These are phyloP conservation scores for Porites evermanni DNA, from an alignment of 92 coral and sea anemone species.

Conservation along the genomic window DNA sequence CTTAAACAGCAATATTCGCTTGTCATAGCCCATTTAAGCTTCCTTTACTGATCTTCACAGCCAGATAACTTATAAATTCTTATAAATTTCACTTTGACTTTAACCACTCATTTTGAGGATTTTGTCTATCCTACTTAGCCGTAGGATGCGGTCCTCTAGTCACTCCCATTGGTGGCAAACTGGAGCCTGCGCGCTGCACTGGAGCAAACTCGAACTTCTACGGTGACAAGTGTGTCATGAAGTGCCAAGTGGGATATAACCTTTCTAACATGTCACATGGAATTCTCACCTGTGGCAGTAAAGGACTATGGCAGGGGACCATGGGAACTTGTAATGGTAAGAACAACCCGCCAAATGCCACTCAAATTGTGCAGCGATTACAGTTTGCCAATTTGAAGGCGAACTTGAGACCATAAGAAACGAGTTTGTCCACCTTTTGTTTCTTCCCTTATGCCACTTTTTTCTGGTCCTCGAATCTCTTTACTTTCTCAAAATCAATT, in stretches of 20 bases:
- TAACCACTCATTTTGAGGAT: neutral
- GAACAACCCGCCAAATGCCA: slow-evolving; percentile 6
- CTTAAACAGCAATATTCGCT: too few relatives aligned
- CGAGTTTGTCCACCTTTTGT: too few relatives aligned
- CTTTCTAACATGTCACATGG: slow-evolving; percentile 44
- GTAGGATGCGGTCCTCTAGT: slow-evolving; percentile 43
- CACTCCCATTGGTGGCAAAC: slow-evolving; percentile 48
- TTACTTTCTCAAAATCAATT: too few relatives aligned
- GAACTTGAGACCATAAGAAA: too few relatives aligned
- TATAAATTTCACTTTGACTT: too few relatives aligned
- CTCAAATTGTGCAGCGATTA: too few relatives aligned
- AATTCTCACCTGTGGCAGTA: slow-evolving; percentile 58
- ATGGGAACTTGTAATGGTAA: slow-evolving; percentile 64
- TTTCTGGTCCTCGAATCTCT: too few relatives aligned
- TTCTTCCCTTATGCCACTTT: too few relatives aligned
- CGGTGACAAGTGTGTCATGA: slow-evolving; percentile 70
- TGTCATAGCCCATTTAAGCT: too few relatives aligned
- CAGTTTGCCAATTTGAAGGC: too few relatives aligned
- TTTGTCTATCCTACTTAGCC: slow-evolving; percentile 44
- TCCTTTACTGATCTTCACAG: neutral
- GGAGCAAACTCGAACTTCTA: slow-evolving; percentile 53
- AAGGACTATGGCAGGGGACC: slow-evolving; percentile 61
- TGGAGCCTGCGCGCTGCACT: slow-evolving; percentile 79
- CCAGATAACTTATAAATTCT: neutral
- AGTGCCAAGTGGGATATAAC: slow-evolving; percentile 72